Conservation (phyloP, 2,797 vertebrate genomes). For the Propithecus perrieri region DNA sequence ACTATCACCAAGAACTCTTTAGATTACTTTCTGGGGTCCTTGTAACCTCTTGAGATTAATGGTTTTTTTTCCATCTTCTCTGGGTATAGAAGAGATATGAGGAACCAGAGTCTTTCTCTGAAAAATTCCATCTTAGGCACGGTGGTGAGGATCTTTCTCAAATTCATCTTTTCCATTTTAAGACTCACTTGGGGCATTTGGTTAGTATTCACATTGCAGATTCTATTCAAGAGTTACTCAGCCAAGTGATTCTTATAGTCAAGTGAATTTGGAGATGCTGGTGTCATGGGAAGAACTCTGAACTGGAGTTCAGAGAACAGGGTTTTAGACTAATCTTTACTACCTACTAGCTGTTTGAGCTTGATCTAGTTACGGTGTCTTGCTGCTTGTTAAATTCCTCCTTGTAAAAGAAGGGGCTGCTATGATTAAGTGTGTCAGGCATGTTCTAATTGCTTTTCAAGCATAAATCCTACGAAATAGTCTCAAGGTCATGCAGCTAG, state of each 20-base stretch:
- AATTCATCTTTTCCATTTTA: background rate
- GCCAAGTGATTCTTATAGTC: background rate
- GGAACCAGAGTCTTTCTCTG: background rate
- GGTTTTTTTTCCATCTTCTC: background rate
- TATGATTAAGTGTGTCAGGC: background rate
- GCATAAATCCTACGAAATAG: background rate
- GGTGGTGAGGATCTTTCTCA: background rate
- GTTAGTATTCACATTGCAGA: background rate
- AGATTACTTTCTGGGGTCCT: background rate
- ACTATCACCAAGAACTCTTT: background rate
- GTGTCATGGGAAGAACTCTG: background rate
- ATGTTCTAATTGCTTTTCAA: background rate
- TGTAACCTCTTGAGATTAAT: background rate
- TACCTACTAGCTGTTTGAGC: background rate
- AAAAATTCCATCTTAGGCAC: background rate
- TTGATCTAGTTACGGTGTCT: background rate
- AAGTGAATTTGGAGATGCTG: background rate
- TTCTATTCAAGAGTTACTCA: background rate
- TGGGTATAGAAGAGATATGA: background rate
- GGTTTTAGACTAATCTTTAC: background rate
- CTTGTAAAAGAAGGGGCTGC: background rate
- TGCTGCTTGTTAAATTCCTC: constrained; percentile 5
- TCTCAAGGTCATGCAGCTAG: background rate
- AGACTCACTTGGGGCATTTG: background rate
- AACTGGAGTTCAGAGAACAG: background rate